phyloP scores from a whole-genome alignment of 2,797 vertebrate species.

The Protonibea diacanthus region DNA sequence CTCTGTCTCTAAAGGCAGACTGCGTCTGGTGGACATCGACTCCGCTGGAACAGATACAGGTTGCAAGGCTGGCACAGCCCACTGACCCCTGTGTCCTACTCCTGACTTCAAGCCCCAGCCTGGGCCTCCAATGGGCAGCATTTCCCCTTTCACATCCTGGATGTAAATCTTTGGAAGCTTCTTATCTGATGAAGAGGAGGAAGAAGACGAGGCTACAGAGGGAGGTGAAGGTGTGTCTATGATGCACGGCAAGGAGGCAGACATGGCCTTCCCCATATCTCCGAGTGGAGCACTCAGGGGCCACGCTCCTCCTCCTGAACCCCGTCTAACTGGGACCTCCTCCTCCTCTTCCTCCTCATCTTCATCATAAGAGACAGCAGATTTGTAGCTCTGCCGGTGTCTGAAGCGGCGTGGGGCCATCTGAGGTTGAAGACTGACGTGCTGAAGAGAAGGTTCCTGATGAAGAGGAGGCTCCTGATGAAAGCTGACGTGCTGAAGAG shows the following conservation, averaged over 20 bases:
- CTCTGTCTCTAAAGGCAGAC: conserved; percentile 35
- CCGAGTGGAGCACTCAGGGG: conserved; percentile 21
- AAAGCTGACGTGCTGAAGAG: no score
- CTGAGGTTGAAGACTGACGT: neutral
- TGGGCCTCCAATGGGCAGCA: neutral
- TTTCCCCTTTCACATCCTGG: conserved; percentile 53
- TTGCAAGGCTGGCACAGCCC: neutral
- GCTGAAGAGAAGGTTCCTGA: neutral
- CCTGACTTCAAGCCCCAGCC: neutral
- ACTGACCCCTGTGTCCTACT: neutral
- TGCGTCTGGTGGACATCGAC: conserved; percentile 11
- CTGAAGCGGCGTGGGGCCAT: neutral
- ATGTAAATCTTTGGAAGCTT: conserved; percentile 79
- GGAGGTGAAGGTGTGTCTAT: conserved; percentile 16
- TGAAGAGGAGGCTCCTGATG: conserved; percentile 1
- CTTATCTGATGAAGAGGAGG: conserved; percentile 25
- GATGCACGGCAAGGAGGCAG: conserved; percentile 61
- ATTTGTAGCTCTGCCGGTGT: conserved; percentile 71
- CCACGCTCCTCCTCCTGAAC: conserved; percentile 35
- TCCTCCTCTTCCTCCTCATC: conserved; percentile 45
- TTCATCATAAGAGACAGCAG: conserved; percentile 68
- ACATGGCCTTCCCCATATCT: conserved; percentile 27
- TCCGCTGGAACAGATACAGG: neutral
- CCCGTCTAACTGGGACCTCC: conserved; percentile 4
- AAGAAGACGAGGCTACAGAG: neutral